Evolutionary conservation across 2,888 invertebrate genomes (phyloP).

Genomic region (Sepiola atlantica): DNA sequence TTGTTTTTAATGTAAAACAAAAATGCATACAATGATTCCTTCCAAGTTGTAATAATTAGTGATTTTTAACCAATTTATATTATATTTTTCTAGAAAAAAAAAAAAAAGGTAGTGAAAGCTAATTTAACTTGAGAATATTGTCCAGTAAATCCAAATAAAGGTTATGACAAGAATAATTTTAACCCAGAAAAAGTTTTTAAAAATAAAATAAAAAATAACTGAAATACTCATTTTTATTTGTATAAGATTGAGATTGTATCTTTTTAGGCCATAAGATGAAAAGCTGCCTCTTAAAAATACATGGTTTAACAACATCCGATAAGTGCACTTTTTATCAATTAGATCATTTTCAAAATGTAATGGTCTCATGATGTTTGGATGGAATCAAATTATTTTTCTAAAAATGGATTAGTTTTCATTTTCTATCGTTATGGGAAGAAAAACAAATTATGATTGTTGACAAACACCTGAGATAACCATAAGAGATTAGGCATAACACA

Average conservation of each 20-base stretch:
- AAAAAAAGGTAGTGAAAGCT: neutral
- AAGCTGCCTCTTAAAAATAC: neutral
- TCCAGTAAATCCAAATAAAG: neutral
- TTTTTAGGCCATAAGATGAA: too few relatives aligned
- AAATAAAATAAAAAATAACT: too few relatives aligned
- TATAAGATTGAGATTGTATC: too few relatives aligned
- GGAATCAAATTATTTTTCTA: neutral
- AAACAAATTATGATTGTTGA: too few relatives aligned
- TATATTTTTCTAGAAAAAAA: neutral
- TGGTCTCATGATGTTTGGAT: neutral
- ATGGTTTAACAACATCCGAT: neutral
- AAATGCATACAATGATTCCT: neutral
- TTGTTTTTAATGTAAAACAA: neutral
- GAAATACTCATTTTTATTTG: too few relatives aligned
- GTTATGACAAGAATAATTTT: too few relatives aligned
- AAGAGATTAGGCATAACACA: too few relatives aligned
- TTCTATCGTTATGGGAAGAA: neutral
- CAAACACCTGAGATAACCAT: too few relatives aligned
- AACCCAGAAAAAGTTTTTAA: too few relatives aligned
- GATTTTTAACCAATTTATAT: too few relatives aligned
- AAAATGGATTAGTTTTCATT: neutral
- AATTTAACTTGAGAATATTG: neutral
- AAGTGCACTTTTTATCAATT: too few relatives aligned
- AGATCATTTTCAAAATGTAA: neutral
- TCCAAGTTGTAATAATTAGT: neutral